phyloP scores from a whole-genome alignment of 92 coral and sea anemone genomes.

The Epizoanthus fatuus region DNA sequence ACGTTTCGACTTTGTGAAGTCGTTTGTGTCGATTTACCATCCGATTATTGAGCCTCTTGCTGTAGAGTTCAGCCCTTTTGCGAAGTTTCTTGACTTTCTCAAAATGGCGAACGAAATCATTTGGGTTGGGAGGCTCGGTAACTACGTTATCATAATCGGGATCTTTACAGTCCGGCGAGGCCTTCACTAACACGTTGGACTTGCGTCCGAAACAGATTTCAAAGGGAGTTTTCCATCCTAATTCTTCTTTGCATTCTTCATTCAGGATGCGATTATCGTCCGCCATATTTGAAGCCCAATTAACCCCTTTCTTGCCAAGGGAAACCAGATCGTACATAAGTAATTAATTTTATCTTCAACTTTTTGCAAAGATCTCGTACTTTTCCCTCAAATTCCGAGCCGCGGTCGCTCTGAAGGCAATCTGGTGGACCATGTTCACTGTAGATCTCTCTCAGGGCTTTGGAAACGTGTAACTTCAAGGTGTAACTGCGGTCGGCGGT shows the following conservation, averaged over 20 bases:
- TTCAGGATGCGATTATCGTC: too few species aligned
- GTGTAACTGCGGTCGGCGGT: too few species aligned
- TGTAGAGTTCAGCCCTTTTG: neutral
- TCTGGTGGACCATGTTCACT: constrained; percentile 46
- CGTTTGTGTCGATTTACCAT: constrained; percentile 27
- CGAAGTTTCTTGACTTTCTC: constrained; percentile 35
- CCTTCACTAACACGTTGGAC: constrained; percentile 46
- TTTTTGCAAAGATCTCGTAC: constrained; percentile 1
- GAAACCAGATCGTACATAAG: neutral
- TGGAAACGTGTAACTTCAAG: constrained; percentile 30
- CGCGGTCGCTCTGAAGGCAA: constrained; percentile 51
- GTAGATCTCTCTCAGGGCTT: constrained; percentile 26
- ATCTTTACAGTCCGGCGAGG: constrained; percentile 19
- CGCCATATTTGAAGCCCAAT: neutral
- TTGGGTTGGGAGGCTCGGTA: neutral
- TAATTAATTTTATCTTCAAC: constrained; percentile 42
- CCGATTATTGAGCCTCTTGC: constrained; percentile 31
- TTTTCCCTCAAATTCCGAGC: constrained; percentile 38
- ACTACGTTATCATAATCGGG: constrained; percentile 6
- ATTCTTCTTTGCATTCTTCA: neutral
- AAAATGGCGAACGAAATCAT: constrained; percentile 1
- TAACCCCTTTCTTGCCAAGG: neutral
- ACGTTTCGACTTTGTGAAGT: constrained; percentile 15
- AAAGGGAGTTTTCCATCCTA: neutral
- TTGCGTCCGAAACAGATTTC: constrained; percentile 38